Percentiles rank a stretch among this genome's conserved stretches.
Evolutionary conservation across 2,113 vertebrate genomes (phyloP).

Genomic region (Entomyzon cyanotis): DNA sequence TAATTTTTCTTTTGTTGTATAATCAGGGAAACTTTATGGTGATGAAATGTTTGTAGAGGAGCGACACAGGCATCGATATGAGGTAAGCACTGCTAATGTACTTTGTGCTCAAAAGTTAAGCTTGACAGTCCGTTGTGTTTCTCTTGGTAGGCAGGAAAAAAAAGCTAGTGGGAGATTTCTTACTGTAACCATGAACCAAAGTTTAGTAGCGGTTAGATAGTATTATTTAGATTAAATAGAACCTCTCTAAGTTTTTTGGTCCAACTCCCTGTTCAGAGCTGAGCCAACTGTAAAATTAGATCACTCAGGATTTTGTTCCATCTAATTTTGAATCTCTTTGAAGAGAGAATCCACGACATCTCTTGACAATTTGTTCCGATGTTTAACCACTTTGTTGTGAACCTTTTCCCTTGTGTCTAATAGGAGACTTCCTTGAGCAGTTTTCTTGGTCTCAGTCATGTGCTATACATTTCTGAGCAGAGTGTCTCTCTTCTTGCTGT

Average conservation of each 20-base stretch:
- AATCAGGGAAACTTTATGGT: slow-evolving; percentile 78
- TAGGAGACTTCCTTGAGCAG: neutral
- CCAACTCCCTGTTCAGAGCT: neutral
- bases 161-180: neutral
- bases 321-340: neutral
- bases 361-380: neutral
- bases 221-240: neutral
- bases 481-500: neutral
- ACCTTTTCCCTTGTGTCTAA: neutral
- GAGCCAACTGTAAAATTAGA: neutral
- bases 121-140: neutral
- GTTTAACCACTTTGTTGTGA: neutral
- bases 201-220: neutral
- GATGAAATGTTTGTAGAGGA: slow-evolving; percentile 76
- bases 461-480: neutral
- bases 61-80: slow-evolving; percentile 80
- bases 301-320: neutral
- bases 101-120: neutral
- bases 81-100: slow-evolving; percentile 59
- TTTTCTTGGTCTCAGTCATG: neutral
- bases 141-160: neutral
- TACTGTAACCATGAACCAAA: neutral
- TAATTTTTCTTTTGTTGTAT: slow-evolving; percentile 12
- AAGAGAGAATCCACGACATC: neutral
- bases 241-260: neutral